These are phyloP conservation scores for Cariama cristata DNA, from an alignment of 2,113 vertebrate species.

Conservation along the genomic window DNA sequence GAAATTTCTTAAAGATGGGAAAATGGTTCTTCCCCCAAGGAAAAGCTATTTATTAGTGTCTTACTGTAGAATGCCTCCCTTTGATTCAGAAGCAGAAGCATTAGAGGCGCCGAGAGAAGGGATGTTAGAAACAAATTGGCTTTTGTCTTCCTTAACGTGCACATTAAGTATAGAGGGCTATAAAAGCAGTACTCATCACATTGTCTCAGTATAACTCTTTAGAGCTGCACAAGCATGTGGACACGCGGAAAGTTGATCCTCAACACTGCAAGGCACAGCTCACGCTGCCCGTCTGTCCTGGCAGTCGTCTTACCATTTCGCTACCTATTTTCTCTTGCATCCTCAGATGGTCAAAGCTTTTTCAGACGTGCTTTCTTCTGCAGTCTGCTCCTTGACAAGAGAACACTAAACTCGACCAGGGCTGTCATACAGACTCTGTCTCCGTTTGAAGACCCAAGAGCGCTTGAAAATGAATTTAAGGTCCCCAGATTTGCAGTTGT, in stretches of 20 bases:
- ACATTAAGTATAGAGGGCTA: neutral
- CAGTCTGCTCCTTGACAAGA: neutral
- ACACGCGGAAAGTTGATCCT: neutral
- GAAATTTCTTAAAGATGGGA: slow-evolving; percentile 59
- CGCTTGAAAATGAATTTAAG: neutral
- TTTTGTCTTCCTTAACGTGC: slow-evolving; percentile 11
- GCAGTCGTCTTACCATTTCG: neutral
- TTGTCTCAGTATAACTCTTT: neutral
- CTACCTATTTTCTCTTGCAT: neutral
- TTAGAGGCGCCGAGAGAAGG: neutral
- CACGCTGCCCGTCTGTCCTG: neutral
- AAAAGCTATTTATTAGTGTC: slow-evolving; percentile 56
- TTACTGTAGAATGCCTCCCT: slow-evolving; percentile 34
- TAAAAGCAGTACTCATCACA: neutral
- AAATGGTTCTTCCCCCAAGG: slow-evolving; percentile 64
- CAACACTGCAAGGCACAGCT: neutral
- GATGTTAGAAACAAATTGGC: slow-evolving; percentile 20
- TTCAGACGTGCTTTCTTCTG: neutral
- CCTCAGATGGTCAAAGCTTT: neutral
- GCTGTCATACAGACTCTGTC: neutral
- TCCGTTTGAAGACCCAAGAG: neutral
- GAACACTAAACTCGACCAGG: neutral
- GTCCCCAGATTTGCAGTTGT: neutral
- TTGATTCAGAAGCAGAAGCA: slow-evolving; percentile 24
- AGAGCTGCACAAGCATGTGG: neutral